Base-by-base conservation (phyloP, 2,797 vertebrate species). In the Streptopelia turtur region DNA sequence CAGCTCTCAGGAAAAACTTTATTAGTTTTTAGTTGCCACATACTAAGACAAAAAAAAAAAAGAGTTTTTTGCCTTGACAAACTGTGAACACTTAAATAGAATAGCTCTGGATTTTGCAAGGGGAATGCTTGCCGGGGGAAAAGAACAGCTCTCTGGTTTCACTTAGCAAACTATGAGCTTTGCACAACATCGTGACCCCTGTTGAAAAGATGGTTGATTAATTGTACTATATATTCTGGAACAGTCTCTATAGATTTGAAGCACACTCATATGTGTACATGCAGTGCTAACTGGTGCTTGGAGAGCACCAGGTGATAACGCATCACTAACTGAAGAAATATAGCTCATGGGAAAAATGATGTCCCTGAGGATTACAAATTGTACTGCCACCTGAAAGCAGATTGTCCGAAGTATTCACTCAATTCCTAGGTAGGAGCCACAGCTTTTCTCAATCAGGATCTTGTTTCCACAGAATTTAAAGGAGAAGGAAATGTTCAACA, bases 91-190 rank as follows among this genome's bases (percentile, higher is more conserved):
- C 28, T 93, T 76, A 86, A 81, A 82, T 39, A 31, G 53, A 83
- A 82, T 52, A 83, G 21, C 45, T 83, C 43, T 94, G 71, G 45
- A 39, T 80, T 92, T 89, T 92, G 53, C 79, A 95, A 80, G 17
- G 61, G 11, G 30, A 85, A 41, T 52, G 33, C 24, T 81, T 91
- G 69, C 82, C 91, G 76, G 30, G 92, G 72, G 53, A 92, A 55
- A 85, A 86, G 27, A 76, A 37, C n/a, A 88, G 31, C 11, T 13
- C 27, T 78, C 76, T 96, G 89, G 52, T 83, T 94, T 94, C 77
- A 84, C 83, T 96, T 91, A 95, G 77, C 45, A 81, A 89, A 50
- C 28, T 28, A 53, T 68, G 78, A 81, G 64, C 63, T 94, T 93
- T 95, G 64, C 0, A 0, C 75, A 95, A 81, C 60, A 74, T 39